A percentile compares a stretch with the other conserved stretches of the same genome.
Conservation (phyloP, 2,797 vertebrate genomes). For the Sylvia borin region DNA sequence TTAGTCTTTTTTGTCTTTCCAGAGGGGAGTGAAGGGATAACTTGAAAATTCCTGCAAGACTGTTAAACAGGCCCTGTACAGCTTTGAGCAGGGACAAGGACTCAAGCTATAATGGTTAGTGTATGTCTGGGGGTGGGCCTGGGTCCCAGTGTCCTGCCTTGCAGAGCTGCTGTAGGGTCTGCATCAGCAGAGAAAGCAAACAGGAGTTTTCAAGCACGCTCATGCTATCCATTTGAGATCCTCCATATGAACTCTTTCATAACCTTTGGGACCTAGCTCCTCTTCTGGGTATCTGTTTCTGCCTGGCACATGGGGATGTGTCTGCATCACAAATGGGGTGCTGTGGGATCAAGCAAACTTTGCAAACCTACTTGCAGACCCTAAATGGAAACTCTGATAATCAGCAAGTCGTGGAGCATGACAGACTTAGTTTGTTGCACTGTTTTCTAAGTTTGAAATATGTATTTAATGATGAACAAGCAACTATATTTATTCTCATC, state of each 20-base stretch:
- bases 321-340: neutral
- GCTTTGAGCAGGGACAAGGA: neutral
- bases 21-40: neutral
- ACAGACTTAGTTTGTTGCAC: neutral
- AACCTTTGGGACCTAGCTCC: neutral
- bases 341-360: neutral
- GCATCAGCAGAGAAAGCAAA: neutral
- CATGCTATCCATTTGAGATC: neutral
- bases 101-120: neutral
- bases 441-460: neutral
- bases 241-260: neutral
- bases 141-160: neutral
- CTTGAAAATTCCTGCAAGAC: constrained; percentile 7
- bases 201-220: neutral
- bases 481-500: neutral
- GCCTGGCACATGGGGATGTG: neutral
- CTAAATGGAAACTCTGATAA: neutral
- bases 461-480: neutral
- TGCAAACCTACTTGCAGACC: neutral
- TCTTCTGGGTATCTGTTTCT: neutral
- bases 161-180: neutral
- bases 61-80: neutral
- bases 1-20: neutral
- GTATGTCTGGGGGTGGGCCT: neutral
- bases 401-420: neutral